These are phyloP conservation scores for Alosa alosa DNA, from an alignment of 2,113 vertebrate species.

Conservation along the genomic window DNA sequence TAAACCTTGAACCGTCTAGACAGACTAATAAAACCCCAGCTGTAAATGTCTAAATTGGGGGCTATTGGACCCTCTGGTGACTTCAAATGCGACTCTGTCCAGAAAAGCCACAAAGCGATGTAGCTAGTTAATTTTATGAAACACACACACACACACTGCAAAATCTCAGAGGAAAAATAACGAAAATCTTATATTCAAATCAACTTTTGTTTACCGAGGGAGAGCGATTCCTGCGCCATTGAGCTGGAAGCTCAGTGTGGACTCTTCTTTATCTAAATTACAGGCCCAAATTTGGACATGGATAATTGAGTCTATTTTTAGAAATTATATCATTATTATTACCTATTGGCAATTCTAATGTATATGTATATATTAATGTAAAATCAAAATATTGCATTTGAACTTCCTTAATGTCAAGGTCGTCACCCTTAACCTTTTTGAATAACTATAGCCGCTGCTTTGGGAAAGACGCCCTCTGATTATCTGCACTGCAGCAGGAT, in stretches of 20 bases:
- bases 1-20: constrained; percentile 99
- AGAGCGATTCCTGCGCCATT: not conserved
- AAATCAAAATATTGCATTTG: constrained; percentile 75
- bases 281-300: not conserved
- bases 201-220: not conserved
- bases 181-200: not conserved
- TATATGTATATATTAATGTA: not conserved
- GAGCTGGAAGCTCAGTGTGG: not conserved
- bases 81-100: constrained; percentile 81
- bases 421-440: constrained; percentile 86
- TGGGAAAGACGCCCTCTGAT: constrained; percentile 46
- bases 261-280: not conserved
- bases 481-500: constrained; percentile 48
- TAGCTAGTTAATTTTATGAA: constrained; percentile 11
- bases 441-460: constrained; percentile 82
- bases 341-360: not conserved
- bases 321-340: not conserved
- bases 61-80: constrained; percentile 91
- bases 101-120: constrained; percentile 72
- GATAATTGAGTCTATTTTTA: not conserved
- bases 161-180: not conserved
- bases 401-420: constrained; percentile 93
- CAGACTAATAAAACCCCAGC: constrained; percentile 93
- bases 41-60: constrained; percentile 98
- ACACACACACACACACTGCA: not conserved